These are phyloP conservation scores for Podarcis muralis DNA, from an alignment of 2,113 vertebrate species.

Conservation along the genomic window DNA sequence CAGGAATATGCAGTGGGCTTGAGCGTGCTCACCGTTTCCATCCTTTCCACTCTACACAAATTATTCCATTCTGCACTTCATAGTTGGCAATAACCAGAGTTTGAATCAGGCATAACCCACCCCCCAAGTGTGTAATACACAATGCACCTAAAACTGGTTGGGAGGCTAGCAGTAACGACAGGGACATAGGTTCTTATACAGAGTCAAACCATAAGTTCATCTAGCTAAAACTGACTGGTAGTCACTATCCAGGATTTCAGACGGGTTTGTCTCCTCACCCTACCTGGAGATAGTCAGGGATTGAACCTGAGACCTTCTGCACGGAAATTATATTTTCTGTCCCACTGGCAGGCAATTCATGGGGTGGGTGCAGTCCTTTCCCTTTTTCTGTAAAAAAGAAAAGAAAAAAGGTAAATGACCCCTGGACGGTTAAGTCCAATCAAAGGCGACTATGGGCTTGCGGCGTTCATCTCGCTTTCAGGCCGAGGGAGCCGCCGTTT, in stretches of 20 bases:
- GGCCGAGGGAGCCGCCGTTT: too few relatives aligned
- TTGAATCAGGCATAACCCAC: not conserved
- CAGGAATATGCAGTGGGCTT: not conserved
- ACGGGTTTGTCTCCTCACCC: not conserved
- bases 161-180: not conserved
- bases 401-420: too few relatives aligned
- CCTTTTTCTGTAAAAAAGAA: too few relatives aligned
- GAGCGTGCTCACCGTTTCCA: not conserved
- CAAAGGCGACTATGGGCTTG: too few relatives aligned
- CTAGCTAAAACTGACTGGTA: not conserved
- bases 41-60: not conserved
- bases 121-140: not conserved
- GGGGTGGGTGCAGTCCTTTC: too few relatives aligned
- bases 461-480: too few relatives aligned
- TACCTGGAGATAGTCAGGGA: not conserved
- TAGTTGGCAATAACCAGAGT: not conserved
- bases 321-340: not conserved
- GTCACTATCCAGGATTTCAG: not conserved
- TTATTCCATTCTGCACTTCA: not conserved
- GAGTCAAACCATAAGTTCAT: not conserved
- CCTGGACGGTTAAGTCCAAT: too few relatives aligned
- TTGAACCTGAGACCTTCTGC: not conserved
- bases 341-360: too few relatives aligned
- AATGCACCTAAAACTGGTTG: not conserved
- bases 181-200: too few relatives aligned